Evolutionary conservation across 2,888 invertebrate species (phyloP), one percentile per base, ranked within the genome.

Genomic region (Saturnia pavonia): DNA sequence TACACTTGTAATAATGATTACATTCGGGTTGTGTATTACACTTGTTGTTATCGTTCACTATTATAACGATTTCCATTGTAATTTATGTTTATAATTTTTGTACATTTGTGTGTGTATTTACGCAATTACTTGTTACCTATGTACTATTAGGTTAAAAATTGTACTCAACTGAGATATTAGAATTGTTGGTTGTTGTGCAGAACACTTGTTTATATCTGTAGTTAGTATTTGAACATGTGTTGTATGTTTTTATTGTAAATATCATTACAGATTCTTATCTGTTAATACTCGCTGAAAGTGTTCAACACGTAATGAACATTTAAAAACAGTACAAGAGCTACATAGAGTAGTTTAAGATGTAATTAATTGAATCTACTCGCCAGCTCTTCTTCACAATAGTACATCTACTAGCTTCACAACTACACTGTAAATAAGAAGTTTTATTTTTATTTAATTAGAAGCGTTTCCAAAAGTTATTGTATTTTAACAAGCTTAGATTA

Each of bases 1-100:
- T 34, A 22, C 27, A 27, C 60, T n/a, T 34, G 2, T 25, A 3
- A 40, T 65, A 27, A 12, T 60, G 12, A 60, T 25, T 60, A 60
- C 57, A 60, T 60, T 4, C 57, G 14, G 57, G 27, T 60, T 60
- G 65, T 40, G 40, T 65, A 65, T 65, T 65, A 40, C 40, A 40
- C 40, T 40, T 65, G 19, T 0, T 7, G 34, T 19, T n/a, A 65
- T 40, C n/a, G 40, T 65, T n/a, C 1, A 7, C 8, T 25, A 19
- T 34, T 34, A n/a, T 40, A n/a, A n/a, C 40, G n/a, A 40, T 40
- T 60, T 40, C 40, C 19, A 65, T 40, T 65, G 65, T n/a, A 40
- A 34, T 7, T 65, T 65, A 14, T 60, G 27, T 0, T n/a, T 9
- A 60, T 14, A 25, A 60, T 60, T 60, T 6, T 19, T 6, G 6